A percentile compares a stretch with the other conserved stretches of the same genome.
Conservation (phyloP, 2,888 invertebrate genomes). For the Lottia scabra region DNA sequence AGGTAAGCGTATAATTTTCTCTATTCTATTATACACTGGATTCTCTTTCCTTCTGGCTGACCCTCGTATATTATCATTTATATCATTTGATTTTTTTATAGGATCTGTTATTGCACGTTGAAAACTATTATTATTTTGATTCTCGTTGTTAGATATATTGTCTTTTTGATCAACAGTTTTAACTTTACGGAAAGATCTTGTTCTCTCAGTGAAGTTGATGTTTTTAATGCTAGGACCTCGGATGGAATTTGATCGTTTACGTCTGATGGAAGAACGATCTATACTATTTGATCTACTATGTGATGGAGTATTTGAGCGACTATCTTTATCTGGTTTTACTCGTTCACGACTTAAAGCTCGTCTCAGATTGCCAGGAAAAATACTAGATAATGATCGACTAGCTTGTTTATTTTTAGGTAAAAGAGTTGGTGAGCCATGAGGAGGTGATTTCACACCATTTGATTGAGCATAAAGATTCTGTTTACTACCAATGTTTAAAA, state of each 20-base stretch:
- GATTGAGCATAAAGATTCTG: slow-evolving; percentile 45
- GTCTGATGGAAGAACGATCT: slow-evolving; percentile 17
- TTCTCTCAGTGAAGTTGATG: slow-evolving; percentile 49
- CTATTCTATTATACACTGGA: too few relatives aligned
- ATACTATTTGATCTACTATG: slow-evolving; percentile 28
- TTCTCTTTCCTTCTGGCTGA: too few relatives aligned
- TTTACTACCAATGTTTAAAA: slow-evolving; percentile 51
- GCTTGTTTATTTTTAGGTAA: slow-evolving; percentile 21
- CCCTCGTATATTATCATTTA: too few relatives aligned
- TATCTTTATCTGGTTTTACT: slow-evolving; percentile 20
- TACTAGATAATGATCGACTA: slow-evolving; percentile 40
- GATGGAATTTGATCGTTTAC: slow-evolving; percentile 29
- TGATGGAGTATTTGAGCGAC: slow-evolving; percentile 27
- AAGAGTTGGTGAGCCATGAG: slow-evolving; percentile 14
- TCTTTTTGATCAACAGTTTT: slow-evolving; percentile 20
- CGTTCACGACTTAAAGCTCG: slow-evolving; percentile 42
- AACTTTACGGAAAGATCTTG: slow-evolving; percentile 50
- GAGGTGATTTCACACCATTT: slow-evolving; percentile 27
- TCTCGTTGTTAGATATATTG: neutral
- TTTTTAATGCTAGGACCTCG: slow-evolving; percentile 46
- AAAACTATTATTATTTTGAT: too few relatives aligned
- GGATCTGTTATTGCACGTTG: too few relatives aligned
- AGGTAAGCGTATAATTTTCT: neutral
- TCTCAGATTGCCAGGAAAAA: slow-evolving; percentile 37
- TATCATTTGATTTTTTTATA: too few relatives aligned